Conservation (phyloP, 2,113 vertebrate genomes). For the Scomber colias region DNA sequence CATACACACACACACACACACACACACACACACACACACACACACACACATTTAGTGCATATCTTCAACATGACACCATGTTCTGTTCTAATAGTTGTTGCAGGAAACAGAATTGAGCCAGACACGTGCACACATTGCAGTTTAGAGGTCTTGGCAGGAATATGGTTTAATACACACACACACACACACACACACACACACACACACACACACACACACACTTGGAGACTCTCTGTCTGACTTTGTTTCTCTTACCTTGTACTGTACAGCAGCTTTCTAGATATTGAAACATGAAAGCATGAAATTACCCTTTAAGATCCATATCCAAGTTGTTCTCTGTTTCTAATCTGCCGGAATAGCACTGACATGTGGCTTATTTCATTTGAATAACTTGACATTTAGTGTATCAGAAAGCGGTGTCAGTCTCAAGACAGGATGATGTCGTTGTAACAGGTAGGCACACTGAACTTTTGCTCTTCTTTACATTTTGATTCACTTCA, state of each 20-base stretch:
- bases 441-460: background rate
- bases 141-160: constrained; percentile 56
- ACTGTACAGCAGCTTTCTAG: background rate
- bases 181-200: background rate
- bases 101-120: constrained; percentile 66
- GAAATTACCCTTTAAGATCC: background rate
- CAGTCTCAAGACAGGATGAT: background rate
- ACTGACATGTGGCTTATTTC: background rate
- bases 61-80: constrained; percentile 65
- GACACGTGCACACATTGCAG: constrained; percentile 54
- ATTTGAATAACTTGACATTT: constrained; percentile 6
- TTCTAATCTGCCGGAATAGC: background rate
- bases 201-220: background rate
- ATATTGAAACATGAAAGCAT: background rate
- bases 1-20: background rate
- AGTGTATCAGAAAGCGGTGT: background rate
- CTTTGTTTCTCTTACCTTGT: constrained; percentile 11
- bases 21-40: constrained; percentile 5
- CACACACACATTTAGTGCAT: constrained; percentile 40
- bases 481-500: background rate
- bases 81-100: constrained; percentile 64
- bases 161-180: constrained; percentile 22
- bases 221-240: constrained; percentile 8
- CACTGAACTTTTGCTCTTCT: background rate
- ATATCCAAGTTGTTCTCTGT: background rate